These are phyloP conservation scores for Albula goreensis DNA, from an alignment of 2,113 vertebrate genomes.

Conservation along the genomic window DNA sequence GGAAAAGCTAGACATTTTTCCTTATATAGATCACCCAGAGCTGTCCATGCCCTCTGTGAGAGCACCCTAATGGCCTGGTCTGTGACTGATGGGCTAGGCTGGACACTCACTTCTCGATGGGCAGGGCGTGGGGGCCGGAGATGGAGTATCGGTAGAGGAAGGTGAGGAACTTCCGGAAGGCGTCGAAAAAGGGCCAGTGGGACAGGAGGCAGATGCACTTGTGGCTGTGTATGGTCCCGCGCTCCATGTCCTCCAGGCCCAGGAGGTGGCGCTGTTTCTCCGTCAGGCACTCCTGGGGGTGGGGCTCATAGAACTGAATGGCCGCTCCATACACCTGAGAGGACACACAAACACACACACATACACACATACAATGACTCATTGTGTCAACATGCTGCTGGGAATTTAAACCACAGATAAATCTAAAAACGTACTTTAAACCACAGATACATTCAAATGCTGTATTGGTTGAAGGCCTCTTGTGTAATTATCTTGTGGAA, in stretches of 20 bases:
- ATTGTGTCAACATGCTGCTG: neutral
- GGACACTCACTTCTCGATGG: constrained; percentile 93
- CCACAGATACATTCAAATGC: no score
- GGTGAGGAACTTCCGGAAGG: constrained; percentile 95
- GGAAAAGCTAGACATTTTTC: no score
- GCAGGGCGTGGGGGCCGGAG: constrained; percentile 93
- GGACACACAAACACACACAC: neutral
- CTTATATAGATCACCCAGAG: neutral
- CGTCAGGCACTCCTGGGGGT: constrained; percentile 83
- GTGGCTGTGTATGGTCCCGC: constrained; percentile 84
- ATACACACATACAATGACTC: neutral
- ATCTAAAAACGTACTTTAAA: neutral
- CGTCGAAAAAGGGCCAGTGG: constrained; percentile 98
- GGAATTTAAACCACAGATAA: neutral
- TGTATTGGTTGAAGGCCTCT: no score
- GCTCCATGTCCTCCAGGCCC: constrained; percentile 72
- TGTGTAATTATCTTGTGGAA: neutral
- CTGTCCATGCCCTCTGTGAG: neutral
- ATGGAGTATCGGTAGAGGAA: constrained; percentile 98
- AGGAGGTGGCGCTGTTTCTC: constrained; percentile 88
- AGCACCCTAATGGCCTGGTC: neutral
- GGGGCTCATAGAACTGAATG: constrained; percentile 95
- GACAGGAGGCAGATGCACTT: constrained; percentile 98
- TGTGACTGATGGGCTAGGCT: neutral
- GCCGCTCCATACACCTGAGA: constrained; percentile 95